Conservation (phyloP, 2,113 vertebrate species). For the Isichthys henryi region DNA sequence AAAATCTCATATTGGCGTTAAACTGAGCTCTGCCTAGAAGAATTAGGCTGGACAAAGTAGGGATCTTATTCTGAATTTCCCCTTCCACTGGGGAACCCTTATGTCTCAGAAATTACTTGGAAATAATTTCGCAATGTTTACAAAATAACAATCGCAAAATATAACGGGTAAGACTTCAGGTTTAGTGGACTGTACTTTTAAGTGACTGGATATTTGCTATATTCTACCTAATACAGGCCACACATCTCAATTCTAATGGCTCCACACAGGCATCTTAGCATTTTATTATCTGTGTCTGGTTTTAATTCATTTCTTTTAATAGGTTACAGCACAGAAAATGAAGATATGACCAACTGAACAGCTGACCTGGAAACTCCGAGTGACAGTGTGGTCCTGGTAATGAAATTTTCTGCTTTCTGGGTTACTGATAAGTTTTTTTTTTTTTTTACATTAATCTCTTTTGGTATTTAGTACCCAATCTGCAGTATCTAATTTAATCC, state of each 20-base stretch:
- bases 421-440: not conserved
- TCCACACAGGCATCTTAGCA: not conserved
- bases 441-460: not conserved
- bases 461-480: not conserved
- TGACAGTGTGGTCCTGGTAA: not conserved
- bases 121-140: not conserved
- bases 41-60: not conserved
- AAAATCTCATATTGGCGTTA: not conserved
- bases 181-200: not conserved
- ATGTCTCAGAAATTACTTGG: not conserved
- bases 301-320: not conserved
- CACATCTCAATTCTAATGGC: not conserved
- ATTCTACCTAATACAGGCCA: not conserved
- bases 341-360: not conserved
- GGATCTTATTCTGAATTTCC: not conserved
- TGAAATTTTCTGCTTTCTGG: not conserved
- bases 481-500: not conserved
- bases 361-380: not conserved
- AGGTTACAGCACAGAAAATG: not conserved
- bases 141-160: not conserved
- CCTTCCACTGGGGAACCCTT: not conserved
- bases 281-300: not conserved
- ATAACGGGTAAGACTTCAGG: not conserved
- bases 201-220: not conserved
- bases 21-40: not conserved